Evolutionary conservation across 2,113 vertebrate species (phyloP), one percentile per base, ranked within the genome.

Genomic region (Merops nubicus): DNA sequence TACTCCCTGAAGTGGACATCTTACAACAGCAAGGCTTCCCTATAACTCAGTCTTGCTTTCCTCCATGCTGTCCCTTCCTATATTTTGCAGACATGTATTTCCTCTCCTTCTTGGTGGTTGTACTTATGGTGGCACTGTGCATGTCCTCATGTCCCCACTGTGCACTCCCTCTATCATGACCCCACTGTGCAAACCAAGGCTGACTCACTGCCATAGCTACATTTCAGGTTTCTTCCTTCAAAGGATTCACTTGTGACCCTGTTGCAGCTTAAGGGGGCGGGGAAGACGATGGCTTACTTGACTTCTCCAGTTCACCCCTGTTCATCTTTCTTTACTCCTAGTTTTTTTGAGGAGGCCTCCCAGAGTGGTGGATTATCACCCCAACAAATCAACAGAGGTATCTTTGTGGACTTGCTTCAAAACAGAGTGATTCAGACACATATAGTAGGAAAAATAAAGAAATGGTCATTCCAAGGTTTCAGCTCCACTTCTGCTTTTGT

Each of bases 401-500:
- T 18, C 33, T 53, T 28, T 63, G 42, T 68, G 63, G 43, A 51
- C 42, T 89, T 85, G 47, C 40, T 63, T 76, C 26, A 91, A 83
- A 83, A 83, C 22, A 67, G 1, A 72, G 13, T 40, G 29, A 77
- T n/a, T 77, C 57, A 76, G 23, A 85, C 13, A 57, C 8, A 23
- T 33, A 64, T 2, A 9, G 21, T 22, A 91, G 29, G 23, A 63
- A 28, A 80, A 85, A 65, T 3, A 45, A 7, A 62, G 8, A 76
- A 15, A 69, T 42, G 28, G 43, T 34, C 20, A 65, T 6, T 45
- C 54, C 12, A 74, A 12, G 23, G 6, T 63, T 94, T 85, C 59
- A 74, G 54, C 42, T 88, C 47, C 21, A 64, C 11, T 88, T 77
- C 59, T 43, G 78, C 45, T 43, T 72, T 91, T 74, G 65, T 80